Conservation (phyloP, 2,888 invertebrate genomes). For the Machimus atricapillus region DNA sequence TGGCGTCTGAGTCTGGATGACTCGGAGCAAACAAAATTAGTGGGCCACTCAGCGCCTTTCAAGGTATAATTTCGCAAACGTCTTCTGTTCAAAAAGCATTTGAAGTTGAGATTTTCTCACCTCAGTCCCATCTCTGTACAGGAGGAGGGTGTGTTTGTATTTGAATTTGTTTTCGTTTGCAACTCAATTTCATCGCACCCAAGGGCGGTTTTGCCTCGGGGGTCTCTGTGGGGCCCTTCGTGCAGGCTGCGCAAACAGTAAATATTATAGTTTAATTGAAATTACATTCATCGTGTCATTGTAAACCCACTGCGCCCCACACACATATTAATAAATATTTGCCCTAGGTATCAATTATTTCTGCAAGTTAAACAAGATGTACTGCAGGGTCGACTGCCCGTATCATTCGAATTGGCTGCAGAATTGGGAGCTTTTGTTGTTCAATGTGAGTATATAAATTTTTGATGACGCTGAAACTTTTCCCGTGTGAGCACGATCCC, state of each 20-base stretch:
- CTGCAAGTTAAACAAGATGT: conserved; percentile 97
- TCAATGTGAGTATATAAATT: conserved; percentile 79
- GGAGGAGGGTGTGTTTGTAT: not conserved
- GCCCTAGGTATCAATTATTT: conserved; percentile 91
- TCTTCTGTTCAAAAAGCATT: not conserved
- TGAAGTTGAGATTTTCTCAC: not conserved
- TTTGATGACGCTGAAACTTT: conserved; percentile 39
- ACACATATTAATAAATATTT: conserved; percentile 33
- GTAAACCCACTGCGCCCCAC: not conserved
- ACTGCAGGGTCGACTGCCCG: conserved; percentile 89
- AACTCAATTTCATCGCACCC: conserved; percentile 3
- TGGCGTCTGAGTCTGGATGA: not conserved
- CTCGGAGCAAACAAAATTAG: not conserved
- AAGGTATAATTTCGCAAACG: not conserved
- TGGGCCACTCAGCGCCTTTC: not conserved
- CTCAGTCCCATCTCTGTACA: not conserved
- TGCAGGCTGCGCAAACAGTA: not conserved
- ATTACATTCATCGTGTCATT: conserved; percentile 17
- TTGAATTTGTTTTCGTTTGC: not conserved
- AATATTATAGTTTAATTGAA: conserved; percentile 36
- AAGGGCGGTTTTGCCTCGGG: not conserved
- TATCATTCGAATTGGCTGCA: conserved; percentile 88
- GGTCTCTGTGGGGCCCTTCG: not conserved
- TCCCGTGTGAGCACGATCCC: not conserved
- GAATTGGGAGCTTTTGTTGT: conserved; percentile 92